A percentile compares a stretch with the other conserved stretches of the same genome.
These are phyloP conservation scores for Vireo griseus DNA, from an alignment of 2,797 vertebrate species.

Conservation along the genomic window DNA sequence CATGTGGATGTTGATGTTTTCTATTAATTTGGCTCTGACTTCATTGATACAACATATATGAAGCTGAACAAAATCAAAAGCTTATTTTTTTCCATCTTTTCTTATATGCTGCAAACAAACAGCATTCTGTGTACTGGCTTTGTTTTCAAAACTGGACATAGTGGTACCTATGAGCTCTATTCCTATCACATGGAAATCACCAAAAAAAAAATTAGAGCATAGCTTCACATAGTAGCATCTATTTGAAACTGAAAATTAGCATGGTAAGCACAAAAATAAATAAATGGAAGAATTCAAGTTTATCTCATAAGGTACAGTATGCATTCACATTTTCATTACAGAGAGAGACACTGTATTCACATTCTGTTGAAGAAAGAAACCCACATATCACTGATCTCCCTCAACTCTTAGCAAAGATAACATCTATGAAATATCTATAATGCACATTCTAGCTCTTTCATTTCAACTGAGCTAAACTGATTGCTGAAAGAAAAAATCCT, in stretches of 20 bases:
- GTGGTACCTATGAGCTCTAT: slow-evolving; percentile 21
- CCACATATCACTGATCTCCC: background rate
- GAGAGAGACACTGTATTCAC: slow-evolving; percentile 44
- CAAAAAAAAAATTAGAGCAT: background rate
- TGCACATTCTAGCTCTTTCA: background rate
- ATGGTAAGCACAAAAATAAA: slow-evolving; percentile 6
- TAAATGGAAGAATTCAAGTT: slow-evolving; percentile 53
- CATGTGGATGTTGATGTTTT: slow-evolving; percentile 2
- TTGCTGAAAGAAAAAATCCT: background rate
- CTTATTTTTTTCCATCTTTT: background rate
- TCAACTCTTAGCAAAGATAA: background rate
- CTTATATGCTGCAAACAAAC: slow-evolving; percentile 23
- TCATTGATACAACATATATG: background rate
- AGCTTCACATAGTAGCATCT: slow-evolving; percentile 23
- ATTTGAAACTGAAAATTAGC: background rate
- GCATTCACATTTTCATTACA: slow-evolving; percentile 47
- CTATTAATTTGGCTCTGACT: background rate
- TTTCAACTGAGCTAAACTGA: background rate
- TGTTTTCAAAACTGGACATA: slow-evolving; percentile 35
- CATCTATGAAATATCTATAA: background rate
- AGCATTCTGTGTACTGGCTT: background rate
- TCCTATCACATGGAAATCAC: background rate
- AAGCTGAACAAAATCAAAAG: slow-evolving; percentile 30
- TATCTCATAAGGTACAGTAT: slow-evolving; percentile 31
- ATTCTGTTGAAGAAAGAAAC: slow-evolving; percentile 18